Evolutionary conservation across 2,888 invertebrate species (phyloP).

Genomic region (Rotaria sp.): DNA sequence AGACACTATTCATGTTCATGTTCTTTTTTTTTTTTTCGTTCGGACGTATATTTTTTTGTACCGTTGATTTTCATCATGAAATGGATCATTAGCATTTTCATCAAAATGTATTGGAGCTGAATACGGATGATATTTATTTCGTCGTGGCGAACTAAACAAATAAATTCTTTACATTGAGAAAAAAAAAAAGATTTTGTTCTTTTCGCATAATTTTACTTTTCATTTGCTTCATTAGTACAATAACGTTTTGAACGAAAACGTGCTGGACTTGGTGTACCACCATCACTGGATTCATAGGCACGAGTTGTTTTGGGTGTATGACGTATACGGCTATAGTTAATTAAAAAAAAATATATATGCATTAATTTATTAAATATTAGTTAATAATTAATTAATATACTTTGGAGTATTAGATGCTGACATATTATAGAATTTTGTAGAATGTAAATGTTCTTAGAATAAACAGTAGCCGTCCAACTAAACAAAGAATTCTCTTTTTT

Average conservation of each 20-base stretch:
- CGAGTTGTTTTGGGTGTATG: slow-evolving; percentile 9
- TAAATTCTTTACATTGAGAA: background rate
- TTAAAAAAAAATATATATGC: background rate
- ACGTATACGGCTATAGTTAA: background rate
- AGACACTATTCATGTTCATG: no score
- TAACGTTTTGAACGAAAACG: slow-evolving; percentile 24
- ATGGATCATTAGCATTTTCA: background rate
- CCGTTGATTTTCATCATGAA: slow-evolving; percentile 16
- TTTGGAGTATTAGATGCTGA: slow-evolving; percentile 19
- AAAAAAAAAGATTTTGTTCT: no score
- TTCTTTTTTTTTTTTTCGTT: no score
- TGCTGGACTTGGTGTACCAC: slow-evolving; percentile 1
- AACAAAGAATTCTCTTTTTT: background rate
- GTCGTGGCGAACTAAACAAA: background rate
- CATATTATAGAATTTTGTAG: background rate
- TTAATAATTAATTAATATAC: background rate
- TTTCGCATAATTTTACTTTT: background rate
- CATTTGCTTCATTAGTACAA: background rate
- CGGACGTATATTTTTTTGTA: background rate
- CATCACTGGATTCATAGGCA: background rate
- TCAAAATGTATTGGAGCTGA: background rate
- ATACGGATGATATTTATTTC: slow-evolving; percentile 15
- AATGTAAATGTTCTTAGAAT: slow-evolving; percentile 1
- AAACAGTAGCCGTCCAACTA: background rate
- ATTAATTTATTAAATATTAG: background rate